Conservation (phyloP, 1,140 invertebrate species). For the Drosophila arizonae region DNA sequence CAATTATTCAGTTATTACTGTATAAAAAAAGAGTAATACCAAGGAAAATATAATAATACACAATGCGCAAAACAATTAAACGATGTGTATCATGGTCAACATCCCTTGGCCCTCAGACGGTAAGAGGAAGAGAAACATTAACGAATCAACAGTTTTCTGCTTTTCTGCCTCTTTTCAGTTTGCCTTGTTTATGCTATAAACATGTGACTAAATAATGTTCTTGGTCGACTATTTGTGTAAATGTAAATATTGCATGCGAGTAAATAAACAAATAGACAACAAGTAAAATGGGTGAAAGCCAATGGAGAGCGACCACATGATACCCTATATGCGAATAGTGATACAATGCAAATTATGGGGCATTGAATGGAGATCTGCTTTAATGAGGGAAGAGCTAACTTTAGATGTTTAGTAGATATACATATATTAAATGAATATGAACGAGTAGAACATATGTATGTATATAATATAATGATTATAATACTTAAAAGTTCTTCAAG, state of each 20-base stretch:
- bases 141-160: constrained; percentile 8
- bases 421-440: no score
- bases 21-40: background rate
- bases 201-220: constrained; percentile 32
- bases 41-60: background rate
- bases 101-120: background rate
- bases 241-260: constrained; percentile 39
- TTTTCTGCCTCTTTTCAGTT: background rate
- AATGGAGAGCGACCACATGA: background rate
- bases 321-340: background rate
- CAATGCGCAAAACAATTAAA: constrained; percentile 6
- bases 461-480: no score
- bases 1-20: background rate
- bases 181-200: constrained; percentile 23
- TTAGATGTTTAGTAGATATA: no score
- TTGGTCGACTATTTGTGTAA: constrained; percentile 19
- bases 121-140: no score
- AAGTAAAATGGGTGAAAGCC: background rate
- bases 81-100: constrained; percentile 7
- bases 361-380: background rate
- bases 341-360: background rate
- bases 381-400: background rate
- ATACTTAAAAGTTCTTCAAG: no score
- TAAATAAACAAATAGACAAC: constrained; percentile 45
- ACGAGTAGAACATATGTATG: no score